A percentile compares a stretch with the other conserved stretches of the same genome.
Evolutionary conservation across 2,888 invertebrate species (phyloP).

Genomic region (Dynastes tityus): DNA sequence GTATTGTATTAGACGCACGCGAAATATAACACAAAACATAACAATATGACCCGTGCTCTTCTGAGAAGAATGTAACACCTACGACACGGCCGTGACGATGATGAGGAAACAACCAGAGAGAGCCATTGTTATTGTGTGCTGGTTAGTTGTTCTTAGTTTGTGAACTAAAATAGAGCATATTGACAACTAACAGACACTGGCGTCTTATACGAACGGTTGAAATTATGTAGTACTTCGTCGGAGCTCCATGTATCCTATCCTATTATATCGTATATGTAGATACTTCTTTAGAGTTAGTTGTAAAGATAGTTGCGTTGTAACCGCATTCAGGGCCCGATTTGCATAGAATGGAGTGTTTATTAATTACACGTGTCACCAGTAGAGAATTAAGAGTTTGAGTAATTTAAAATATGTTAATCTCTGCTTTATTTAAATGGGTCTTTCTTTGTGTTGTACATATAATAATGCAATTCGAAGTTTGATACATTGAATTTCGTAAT

Average conservation of each 20-base stretch:
- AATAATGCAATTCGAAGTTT: not conserved
- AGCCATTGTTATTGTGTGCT: constrained; percentile 14
- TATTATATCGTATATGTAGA: not conserved
- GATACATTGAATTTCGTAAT: constrained; percentile 4
- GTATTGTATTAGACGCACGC: constrained; percentile 16
- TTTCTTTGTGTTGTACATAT: not conserved
- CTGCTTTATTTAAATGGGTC: constrained; percentile 19
- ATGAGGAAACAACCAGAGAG: constrained; percentile 26
- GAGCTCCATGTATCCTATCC: not conserved
- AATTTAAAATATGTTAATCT: constrained; percentile 37
- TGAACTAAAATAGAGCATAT: constrained; percentile 42
- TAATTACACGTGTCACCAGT: constrained; percentile 37
- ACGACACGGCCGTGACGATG: constrained; percentile 5
- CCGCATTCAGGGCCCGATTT: constrained; percentile 6
- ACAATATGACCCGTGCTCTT: constrained; percentile 31
- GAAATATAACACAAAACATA: constrained; percentile 10
- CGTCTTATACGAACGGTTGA: not conserved
- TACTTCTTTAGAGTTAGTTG: not conserved
- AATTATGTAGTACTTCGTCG: not conserved
- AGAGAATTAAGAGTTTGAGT: constrained; percentile 29
- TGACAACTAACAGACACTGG: constrained; percentile 10
- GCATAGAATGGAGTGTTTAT: constrained; percentile 39
- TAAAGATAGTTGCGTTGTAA: not conserved
- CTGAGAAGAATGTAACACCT: constrained; percentile 37
- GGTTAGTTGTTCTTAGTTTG: not conserved